Base-by-base conservation (phyloP, 1,140 invertebrate species). In the Formica exsecta region DNA sequence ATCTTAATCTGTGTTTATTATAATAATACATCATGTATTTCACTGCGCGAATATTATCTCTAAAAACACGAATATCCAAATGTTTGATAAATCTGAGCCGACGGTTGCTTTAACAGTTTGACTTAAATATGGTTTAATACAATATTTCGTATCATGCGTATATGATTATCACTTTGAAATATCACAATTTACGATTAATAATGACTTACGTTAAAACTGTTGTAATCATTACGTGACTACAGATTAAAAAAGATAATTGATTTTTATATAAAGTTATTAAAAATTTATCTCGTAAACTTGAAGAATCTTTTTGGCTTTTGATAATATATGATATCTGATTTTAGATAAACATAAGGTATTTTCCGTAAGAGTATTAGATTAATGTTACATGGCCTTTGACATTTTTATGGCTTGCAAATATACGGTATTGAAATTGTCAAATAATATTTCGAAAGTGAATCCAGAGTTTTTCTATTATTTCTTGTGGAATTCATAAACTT, bases 301-400 rank as follows among this genome's bases (percentile, higher is more conserved):
- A 51, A 19, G 4, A 76, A 38, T 32, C 32, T 0, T 48, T 4
- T 65, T 44, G 36, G 19, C 48, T 44, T 13, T 44, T 22, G 41
- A 48, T 65, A 77, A 44, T 29, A 77, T 77, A 51, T 77, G 65
- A 64, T 32, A 32, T 77, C 11, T 5, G 61, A 65, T 64, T 64
- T 64, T 29, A 61, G 0, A 51, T 29, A 32, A 3, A 29, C 9
- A 41, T 59, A 74, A 59, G 57, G 36, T n/a, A 36, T 7, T 74
- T 61, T 61, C 13, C 13, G 25, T 74, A 38, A 74, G n/a, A 61
- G 36, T 13, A 38, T 61, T 74, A 25, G 13, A 25, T 74, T 74
- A 41, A 59, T 41, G 1, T 19, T 38, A 25, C 19, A 25, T 22
- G 5, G 13, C 2, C 0, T 73, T 73, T 73, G 57, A 5, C 11